Evolutionary conservation across 2,113 vertebrate genomes (phyloP), one percentile per base, ranked within the genome.

Genomic region (Trinectes maculatus): DNA sequence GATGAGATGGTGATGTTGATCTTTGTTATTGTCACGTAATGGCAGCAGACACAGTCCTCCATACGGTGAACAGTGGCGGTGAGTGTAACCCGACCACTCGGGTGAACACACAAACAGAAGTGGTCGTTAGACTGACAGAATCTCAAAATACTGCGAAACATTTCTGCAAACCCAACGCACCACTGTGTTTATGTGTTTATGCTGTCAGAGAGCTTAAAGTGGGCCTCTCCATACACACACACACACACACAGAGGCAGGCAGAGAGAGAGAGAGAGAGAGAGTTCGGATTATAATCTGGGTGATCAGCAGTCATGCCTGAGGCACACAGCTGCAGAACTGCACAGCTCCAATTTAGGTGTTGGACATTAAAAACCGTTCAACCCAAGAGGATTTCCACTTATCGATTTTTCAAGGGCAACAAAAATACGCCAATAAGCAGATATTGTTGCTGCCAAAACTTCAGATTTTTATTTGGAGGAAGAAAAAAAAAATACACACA

Each of bases 271-370:
- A 47, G 36, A 19, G 54, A 68, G 67, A 79, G 67, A 79, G 80
- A 87, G 85, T 84, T 85, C 71, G 78, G 70, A 87, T 85, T 87
- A 82, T 84, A 84, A 84, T 89, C 83, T 80, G 25, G 21, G 71
- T 77, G 75, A 87, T 83, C 80, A 82, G 63, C 70, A 76, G 73
- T 73, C 75, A 78, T 4, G 76, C 75, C 80, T 56, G 59, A 67
- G 82, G 82, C 79, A 39, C 75, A 74, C 76, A 82, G 82, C 79
- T 82, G 79, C 79, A 82, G 43, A 81, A 70, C 44, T 75, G 74
- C 77, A 83, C 3, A 66, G 74, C 84, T 82, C 68, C 71, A 80
- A 66, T 82, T 72, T 80, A 84, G 85, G 72, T 78, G 73, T 81
- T 62, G 80, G 75, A 79, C 69, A 71, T 71, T 85, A 85, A 80